A percentile compares a stretch with the other conserved stretches of the same genome.
These are phyloP conservation scores for Ptychochromis oligacanthus DNA, from an alignment of 2,113 vertebrate genomes.

Conservation along the genomic window DNA sequence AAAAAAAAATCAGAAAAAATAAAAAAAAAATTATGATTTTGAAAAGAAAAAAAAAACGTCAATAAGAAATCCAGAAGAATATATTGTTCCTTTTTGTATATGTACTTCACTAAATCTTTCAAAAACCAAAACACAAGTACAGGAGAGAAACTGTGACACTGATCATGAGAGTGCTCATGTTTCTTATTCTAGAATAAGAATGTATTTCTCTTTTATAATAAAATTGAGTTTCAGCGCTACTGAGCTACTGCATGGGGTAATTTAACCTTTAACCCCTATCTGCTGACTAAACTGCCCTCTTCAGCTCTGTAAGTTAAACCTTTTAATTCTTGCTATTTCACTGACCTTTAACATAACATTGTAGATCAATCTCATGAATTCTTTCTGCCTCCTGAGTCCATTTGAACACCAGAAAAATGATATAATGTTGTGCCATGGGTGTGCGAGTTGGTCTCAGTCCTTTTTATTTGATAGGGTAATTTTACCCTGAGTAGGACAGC, in stretches of 20 bases:
- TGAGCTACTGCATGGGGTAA: neutral
- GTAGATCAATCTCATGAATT: neutral
- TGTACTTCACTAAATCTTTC: neutral
- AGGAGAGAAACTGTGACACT: neutral
- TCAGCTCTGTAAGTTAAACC: neutral
- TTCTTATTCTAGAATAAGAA: neutral
- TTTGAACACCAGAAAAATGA: constrained; percentile 1
- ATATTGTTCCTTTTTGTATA: neutral
- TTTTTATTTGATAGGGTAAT: constrained; percentile 4
- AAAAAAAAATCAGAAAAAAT: no score
- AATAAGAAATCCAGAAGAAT: neutral
- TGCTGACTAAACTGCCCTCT: neutral
- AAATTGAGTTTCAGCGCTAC: neutral
- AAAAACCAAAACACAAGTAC: neutral
- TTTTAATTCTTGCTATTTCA: neutral
- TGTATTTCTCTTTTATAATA: neutral
- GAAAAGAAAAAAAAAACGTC: neutral
- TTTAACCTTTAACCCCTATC: constrained; percentile 7
- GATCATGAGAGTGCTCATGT: neutral
- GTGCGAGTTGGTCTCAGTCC: neutral
- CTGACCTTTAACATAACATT: constrained; percentile 2
- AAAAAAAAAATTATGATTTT: no score
- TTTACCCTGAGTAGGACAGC: constrained; percentile 15
- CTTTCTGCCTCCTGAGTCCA: neutral
- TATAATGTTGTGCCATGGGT: neutral